Base-by-base conservation (phyloP, 2,888 invertebrate genomes). In the Tigriopus californicus region DNA sequence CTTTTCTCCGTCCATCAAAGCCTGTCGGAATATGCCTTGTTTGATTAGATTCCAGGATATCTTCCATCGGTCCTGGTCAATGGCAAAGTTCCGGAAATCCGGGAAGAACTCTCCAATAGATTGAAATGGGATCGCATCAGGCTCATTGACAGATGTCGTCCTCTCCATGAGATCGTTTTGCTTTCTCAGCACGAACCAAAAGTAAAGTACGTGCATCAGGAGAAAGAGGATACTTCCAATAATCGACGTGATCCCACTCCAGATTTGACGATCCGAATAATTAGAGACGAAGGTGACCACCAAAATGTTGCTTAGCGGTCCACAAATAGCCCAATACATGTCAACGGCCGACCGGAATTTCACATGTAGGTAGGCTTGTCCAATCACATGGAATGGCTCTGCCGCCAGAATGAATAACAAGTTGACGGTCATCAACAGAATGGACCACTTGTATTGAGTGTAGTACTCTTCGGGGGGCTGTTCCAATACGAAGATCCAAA, bases 1-100 rank as follows among this genome's bases (percentile, higher is more conserved):
- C 67, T 86, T 83, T 72, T 98, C 97, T 41, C 98, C 98, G 76
- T 98, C 98, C 5, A 97, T 98, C 62, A 98, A 75, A 58, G 95
- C 72, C 73, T 98, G 97, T 70, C 98, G 99, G 8, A 97, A 77
- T 62, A 94, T 78, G 60, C 92, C 89, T 75, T 98, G 97, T 69
- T 89, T 87, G 61, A 90, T 83, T 73, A 98, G 94, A 71, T 91
- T 92, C 68, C 85, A 75, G 1, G 87, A 84, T 10, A 95, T 75
- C 58, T 78, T 71, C 64, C 80, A 78, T 64, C 88, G 73, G 66
- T 83, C 81, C 62, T 76, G 76, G 65, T 68, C 73, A 75, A 75
- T 83, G 73, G 75, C 71, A 70, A 78, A 80, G 69, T 72, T 72
- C 74, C 75, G 70, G 53, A 73, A 72, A 22, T 77, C 76, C 1